Base-by-base conservation (phyloP, 1,140 invertebrate genomes). In the Meloidogyne floridensis region DNA sequence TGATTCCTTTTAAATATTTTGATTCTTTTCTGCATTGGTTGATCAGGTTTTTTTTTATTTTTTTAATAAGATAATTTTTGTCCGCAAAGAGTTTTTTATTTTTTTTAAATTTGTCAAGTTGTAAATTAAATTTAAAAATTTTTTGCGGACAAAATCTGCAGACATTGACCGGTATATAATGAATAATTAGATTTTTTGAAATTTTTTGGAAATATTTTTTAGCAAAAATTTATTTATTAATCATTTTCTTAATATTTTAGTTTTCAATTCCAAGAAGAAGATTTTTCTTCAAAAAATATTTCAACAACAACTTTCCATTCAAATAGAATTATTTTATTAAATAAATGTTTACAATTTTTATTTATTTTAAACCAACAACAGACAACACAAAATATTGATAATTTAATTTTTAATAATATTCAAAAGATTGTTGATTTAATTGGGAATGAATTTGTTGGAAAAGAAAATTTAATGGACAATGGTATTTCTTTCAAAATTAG, bases 1-100 rank as follows among this genome's bases (percentile, higher is more conserved):
- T 32, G n/a, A 65, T 65, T n/a, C 59, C 59, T 65, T 65, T 65
- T 65, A 65, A 65, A 65, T 65, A 65, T 65, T 65, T 65, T 65
- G n/a, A 65, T 65, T 65, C 59, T 18, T 65, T 65, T 42, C 42
- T 43, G 10, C 6, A 47, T 42, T 32, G 4, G 20, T n/a, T 32
- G 8, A 9, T 42, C 18, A 47, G 47, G 32, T 72, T 47, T 43
- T 20, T 72, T 72, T 72, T 42, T 42, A 20, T 72, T 32, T 47
- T 47, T 47, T 47, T 0, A 47, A 6, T 6, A 47, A 47, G 5
- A 6, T 47, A 47, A 47, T 47, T 47, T 4, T 47, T 47, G 47
- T 47, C 47, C 47, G 47, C 5, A 47, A 47, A 2, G 1, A 1
- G 2, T 32, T 47, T 47, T 47, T 47, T 47, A 6, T 47, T 47